Base-by-base conservation (phyloP, 2,888 invertebrate genomes). In the Ctenicera cuprea region DNA sequence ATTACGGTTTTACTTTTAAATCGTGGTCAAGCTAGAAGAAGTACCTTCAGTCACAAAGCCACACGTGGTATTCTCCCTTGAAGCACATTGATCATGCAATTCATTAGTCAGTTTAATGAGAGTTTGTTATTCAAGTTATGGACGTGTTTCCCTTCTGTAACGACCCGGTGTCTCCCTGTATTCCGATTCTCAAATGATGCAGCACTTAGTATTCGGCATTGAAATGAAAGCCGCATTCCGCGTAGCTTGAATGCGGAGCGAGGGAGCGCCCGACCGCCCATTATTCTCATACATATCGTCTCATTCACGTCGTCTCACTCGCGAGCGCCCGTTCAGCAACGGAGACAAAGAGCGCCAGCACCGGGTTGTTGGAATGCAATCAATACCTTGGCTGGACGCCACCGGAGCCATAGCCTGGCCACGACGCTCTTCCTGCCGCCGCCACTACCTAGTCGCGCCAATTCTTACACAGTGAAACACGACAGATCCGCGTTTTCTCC, bases 171-270 rank as follows among this genome's bases (percentile, higher is more conserved):
- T 41, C 38, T 52, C 73, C 65, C 65, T 69, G 75, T 75, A 76
- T 71, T 75, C 61, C 63, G 74, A 73, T 74, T 75, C 71, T 73
- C 61, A 76, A 78, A 73, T 73, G 77, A 75, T 77, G 78, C 76
- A 74, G 74, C 75, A 73, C 77, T 77, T 77, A 77, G 77, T 76
- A 74, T 77, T 78, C 74, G 71, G 72, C 68, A 76, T 73, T 71
- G 78, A 76, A 76, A 71, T 71, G 71, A 77, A 77, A 76, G 77
- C 75, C 77, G 72, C 75, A 76, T 77, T 78, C 78, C 77, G 67
- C 71, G 68, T 71, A 71, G 41, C 73, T 67, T 70, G 75, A 77
- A 77, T 76, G 76, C 74, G 74, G 74, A 76, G 74, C 61, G 69
- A 68, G 73, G 69, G 72, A 71, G 73, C 73, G 71, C 75, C 77